Evolutionary conservation across 2,797 vertebrate genomes (phyloP).

Genomic region (Crenuchus spilurus): DNA sequence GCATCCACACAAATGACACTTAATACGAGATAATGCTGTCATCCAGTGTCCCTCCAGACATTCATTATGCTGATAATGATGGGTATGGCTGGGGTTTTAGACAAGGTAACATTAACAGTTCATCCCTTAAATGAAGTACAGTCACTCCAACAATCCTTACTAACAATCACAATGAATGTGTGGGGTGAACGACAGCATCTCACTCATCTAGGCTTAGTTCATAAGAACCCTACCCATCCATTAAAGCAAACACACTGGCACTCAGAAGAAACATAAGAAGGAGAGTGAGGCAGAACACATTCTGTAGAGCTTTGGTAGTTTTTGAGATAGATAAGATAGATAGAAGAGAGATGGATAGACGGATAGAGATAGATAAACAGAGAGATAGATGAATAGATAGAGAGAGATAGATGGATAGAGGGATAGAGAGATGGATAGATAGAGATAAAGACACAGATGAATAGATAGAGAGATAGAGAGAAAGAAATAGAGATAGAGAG

Average conservation of each 20-base stretch:
- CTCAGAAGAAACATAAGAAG: neutral
- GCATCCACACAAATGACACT: neutral
- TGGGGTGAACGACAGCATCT: neutral
- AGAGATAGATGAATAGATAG: neutral
- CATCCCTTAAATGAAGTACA: neutral
- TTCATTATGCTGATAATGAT: neutral
- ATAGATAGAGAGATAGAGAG: neutral
- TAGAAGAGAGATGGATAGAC: neutral
- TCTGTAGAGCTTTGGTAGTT: conserved; percentile 2
- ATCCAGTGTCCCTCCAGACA: conserved; percentile 3
- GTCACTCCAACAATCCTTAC: neutral
- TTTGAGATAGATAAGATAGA: no score
- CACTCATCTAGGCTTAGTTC: neutral
- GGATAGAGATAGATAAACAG: neutral
- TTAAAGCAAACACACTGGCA: neutral
- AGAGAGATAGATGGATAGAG: neutral
- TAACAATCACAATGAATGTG: neutral
- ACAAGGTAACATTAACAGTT: neutral
- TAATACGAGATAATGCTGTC: neutral
- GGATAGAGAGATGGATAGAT: neutral
- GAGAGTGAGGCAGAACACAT: neutral
- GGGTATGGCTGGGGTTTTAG: neutral
- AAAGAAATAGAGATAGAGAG: neutral
- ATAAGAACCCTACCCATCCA: neutral
- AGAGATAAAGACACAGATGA: no score